Conservation (phyloP, 2,797 vertebrate species). For the Lutjanus campechanus region DNA sequence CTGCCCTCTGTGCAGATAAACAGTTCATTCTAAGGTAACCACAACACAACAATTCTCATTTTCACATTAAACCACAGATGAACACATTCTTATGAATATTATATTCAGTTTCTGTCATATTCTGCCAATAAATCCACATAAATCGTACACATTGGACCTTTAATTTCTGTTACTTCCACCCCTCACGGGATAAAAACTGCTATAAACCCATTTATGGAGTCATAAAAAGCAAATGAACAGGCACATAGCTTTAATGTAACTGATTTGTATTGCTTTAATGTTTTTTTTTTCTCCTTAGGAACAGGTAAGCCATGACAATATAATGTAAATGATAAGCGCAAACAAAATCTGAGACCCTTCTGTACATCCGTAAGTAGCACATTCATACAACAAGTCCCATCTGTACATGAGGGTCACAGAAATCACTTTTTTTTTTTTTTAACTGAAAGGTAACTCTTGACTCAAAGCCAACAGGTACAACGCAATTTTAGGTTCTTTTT, state of each 20-base stretch:
- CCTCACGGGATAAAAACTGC: no score
- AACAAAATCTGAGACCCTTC: conserved; percentile 80
- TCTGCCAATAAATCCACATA: no score
- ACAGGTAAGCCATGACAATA: conserved; percentile 94
- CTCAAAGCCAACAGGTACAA: conserved; percentile 75
- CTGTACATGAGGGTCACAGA: conserved; percentile 75
- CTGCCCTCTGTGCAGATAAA: no score
- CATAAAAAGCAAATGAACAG: conserved; percentile 41
- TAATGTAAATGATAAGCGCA: conserved; percentile 87
- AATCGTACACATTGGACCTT: no score
- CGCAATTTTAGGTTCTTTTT: background rate
- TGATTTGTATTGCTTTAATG: conserved; percentile 89
- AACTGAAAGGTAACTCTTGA: conserved; percentile 72
- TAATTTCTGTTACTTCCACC: no score
- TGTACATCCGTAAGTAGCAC: conserved; percentile 84
- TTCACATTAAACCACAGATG: no score
- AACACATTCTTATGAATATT: no score
- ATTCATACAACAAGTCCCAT: conserved; percentile 76
- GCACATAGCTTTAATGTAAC: conserved; percentile 79
- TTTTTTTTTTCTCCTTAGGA: conserved; percentile 86
- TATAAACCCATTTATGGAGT: background rate
- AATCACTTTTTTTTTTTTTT: conserved; percentile 69
- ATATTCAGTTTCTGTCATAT: no score
- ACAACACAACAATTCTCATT: no score
- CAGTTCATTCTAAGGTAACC: no score